phyloP scores from a whole-genome alignment of 2,888 invertebrate genomes.

The Anthophora plumipes region DNA sequence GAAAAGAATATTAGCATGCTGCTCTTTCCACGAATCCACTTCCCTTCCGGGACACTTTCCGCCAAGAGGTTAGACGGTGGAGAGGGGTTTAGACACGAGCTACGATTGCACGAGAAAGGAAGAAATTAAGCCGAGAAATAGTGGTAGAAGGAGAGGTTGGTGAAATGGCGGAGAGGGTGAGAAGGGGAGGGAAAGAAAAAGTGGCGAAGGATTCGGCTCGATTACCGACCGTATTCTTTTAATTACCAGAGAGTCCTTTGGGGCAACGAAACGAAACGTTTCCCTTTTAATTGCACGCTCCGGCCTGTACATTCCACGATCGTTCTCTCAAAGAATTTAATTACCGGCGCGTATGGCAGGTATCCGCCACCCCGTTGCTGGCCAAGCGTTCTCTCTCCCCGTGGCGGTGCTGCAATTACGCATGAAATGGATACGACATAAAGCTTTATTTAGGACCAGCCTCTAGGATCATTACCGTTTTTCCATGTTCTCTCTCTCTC shows the following conservation, averaged over 20 bases:
- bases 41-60: slow-evolving; percentile 23
- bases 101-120: slow-evolving; percentile 27
- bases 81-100: neutral
- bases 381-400: neutral
- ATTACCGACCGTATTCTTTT: slow-evolving; percentile 83
- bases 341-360: slow-evolving; percentile 78
- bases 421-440: slow-evolving; percentile 72
- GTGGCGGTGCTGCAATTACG: slow-evolving; percentile 67
- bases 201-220: slow-evolving; percentile 72
- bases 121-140: slow-evolving; percentile 44
- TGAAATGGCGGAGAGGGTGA: slow-evolving; percentile 32
- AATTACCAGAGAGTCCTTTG: slow-evolving; percentile 81
- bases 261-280: slow-evolving; percentile 81
- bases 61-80: slow-evolving; percentile 9
- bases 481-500: slow-evolving; percentile 17
- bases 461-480: slow-evolving; percentile 53
- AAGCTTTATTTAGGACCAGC: slow-evolving; percentile 74
- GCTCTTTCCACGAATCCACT: slow-evolving; percentile 49
- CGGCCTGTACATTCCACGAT: slow-evolving; percentile 82
- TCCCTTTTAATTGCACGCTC: slow-evolving; percentile 83
- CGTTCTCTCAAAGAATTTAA: slow-evolving; percentile 84
- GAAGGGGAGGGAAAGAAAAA: slow-evolving; percentile 48
- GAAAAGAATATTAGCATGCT: slow-evolving; percentile 79
- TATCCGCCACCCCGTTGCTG: slow-evolving; percentile 63
- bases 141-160: slow-evolving; percentile 2